Evolutionary conservation across 2,113 vertebrate genomes (phyloP), one percentile per base, ranked within the genome.

Genomic region (Pao palembangensis): DNA sequence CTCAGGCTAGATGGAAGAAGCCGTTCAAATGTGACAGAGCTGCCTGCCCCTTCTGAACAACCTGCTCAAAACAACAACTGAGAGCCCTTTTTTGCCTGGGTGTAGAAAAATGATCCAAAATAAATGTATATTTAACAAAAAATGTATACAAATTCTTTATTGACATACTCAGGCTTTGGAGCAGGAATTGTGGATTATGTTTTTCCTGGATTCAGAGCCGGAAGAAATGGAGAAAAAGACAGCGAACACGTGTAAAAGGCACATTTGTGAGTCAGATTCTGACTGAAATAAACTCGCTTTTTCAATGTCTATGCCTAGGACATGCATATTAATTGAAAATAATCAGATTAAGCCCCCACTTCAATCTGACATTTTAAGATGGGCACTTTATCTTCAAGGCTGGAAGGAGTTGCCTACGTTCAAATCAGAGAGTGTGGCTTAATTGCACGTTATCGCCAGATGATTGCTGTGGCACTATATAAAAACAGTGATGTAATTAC

Each of bases 301-400:
- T 94, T 99, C 97, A 98, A 92, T 89, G 94, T 94, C 96, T 93
- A 92, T 94, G 93, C 92, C 81, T 72, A 91, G 78, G 90, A 93
- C 94, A 95, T 95, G 93, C 94, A 98, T 96, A 96, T 98, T 96
- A 96, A 98, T 97, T 95, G 94, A 96, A 98, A 97, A 94, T 95
- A 96, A 96, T 96, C 93, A 93, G 94, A 97, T 99, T 94, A 96
- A 95, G 93, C 51, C 28, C 25, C 93, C 90, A 92, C 92, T 90
- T 90, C 89, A 90, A 92, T 93, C 91, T 98, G 96, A 98, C 95
- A 94, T 96, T 89, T 80, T 90, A 88, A 95, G 90, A 95, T 91
- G 92, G 94, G 92, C 91, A 95, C 94, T 98, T 96, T 95, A 94
- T 99, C 95, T 98, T 96, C 92, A 87, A 83, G 85, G 91, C 92